These are phyloP conservation scores for Agrochola lychnidis DNA, from an alignment of 2,888 invertebrate genomes.

Conservation along the genomic window DNA sequence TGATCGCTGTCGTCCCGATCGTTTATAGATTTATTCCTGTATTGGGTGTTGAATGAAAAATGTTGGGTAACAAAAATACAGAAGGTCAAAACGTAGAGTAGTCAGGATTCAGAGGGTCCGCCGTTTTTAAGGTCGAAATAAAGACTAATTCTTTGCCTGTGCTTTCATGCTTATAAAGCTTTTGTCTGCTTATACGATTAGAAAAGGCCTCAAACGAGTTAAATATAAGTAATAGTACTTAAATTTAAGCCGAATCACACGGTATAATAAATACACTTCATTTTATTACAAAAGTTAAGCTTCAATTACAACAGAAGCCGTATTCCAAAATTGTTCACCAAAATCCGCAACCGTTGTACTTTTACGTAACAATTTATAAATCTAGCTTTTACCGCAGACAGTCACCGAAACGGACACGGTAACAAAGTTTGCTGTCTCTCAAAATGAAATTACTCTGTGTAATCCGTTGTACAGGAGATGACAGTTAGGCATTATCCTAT, in stretches of 20 bases:
- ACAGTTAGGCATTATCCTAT: conserved; percentile 72
- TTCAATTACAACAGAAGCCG: conserved; percentile 8
- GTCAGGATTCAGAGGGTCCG: not conserved
- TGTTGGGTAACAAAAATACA: not conserved
- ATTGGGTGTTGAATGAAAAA: conserved; percentile 20
- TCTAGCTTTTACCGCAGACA: conserved; percentile 25
- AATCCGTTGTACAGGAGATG: conserved; percentile 64
- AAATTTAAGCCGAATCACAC: not conserved
- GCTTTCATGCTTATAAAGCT: not conserved
- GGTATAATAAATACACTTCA: not conserved
- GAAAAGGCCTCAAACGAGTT: no score
- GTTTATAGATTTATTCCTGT: conserved; percentile 25
- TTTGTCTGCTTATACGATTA: not conserved
- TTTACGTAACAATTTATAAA: conserved; percentile 35
- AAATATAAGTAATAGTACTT: not conserved
- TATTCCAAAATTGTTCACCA: conserved; percentile 7
- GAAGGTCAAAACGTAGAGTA: conserved; percentile 16
- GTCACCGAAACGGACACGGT: conserved; percentile 19
- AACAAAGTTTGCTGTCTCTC: conserved; percentile 44
- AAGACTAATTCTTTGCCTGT: no score
- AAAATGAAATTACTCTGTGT: conserved; percentile 56
- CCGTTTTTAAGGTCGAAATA: not conserved
- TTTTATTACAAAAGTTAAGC: conserved; percentile 4
- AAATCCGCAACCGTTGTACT: conserved; percentile 13
- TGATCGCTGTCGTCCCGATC: conserved; percentile 7